Evolutionary conservation across 2,888 invertebrate genomes (phyloP).

Genomic region (Acholoe squamosa): DNA sequence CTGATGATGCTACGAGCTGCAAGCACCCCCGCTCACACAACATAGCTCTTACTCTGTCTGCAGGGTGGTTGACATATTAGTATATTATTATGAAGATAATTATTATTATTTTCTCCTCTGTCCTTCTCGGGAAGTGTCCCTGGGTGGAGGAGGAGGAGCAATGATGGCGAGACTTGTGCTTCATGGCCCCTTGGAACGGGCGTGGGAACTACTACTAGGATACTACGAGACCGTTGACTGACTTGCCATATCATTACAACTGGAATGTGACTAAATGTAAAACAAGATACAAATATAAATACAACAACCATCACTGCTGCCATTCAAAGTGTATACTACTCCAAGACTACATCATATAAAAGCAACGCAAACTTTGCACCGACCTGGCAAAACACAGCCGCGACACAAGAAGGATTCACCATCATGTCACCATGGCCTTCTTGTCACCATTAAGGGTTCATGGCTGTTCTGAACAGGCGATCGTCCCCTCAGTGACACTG

Average conservation of each 20-base stretch:
- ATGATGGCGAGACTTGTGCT: not conserved
- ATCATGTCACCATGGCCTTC: too few relatives aligned
- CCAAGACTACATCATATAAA: not conserved
- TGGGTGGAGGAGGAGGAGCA: not conserved
- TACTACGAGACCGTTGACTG: not conserved
- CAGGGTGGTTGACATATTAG: not conserved
- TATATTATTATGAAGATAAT: not conserved
- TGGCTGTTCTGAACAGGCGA: too few relatives aligned
- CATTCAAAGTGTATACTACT: conserved; percentile 3
- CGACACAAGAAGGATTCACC: not conserved
- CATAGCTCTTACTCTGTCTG: not conserved
- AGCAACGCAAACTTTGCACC: not conserved
- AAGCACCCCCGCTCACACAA: too few relatives aligned
- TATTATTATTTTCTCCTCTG: not conserved
- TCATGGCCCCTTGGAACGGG: not conserved
- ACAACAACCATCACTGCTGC: conserved; percentile 36
- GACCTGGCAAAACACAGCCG: not conserved
- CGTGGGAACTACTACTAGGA: not conserved
- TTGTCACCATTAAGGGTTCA: too few relatives aligned
- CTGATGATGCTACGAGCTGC: too few relatives aligned
- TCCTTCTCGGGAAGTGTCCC: not conserved
- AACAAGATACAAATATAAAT: not conserved
- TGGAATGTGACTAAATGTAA: not conserved
- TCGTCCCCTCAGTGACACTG: too few relatives aligned
- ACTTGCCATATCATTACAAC: conserved; percentile 26